Evolutionary conservation across 2,797 vertebrate species (phyloP), one percentile per base, ranked within the genome.

Genomic region (Bryconaethiops microstoma): DNA sequence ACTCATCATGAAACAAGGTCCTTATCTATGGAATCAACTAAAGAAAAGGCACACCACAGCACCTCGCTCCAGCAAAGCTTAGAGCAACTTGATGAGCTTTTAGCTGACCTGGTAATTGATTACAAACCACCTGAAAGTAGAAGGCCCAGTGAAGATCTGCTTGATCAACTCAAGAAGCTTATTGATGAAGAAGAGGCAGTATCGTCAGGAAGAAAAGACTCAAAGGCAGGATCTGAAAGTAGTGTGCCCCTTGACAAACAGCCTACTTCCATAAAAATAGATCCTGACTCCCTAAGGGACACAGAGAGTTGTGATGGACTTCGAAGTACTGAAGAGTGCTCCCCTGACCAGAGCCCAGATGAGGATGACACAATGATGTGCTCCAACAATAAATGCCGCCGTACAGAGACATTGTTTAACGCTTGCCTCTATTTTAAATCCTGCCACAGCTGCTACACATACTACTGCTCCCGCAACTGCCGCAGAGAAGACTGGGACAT

Each of bases 341-440:
- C 97, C 0, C 97, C 97, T 0, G 97, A 98, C 78, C 95, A 96
- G 85, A 98, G 97, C 23, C 96, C 97, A 0, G 97, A 99, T 82
- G 98, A 99, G 80, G 97, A 99, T 0, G 98, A 99, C 85, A 95
- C 97, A 79, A 97, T 99, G 97, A 98, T 97, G 90, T 99, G 97
- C 85, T 99, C 97, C 10, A 99, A 99, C 12, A 96, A 97, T 90
- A 97, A 96, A 89, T 99, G 98, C 84, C 92, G 95, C 7, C 94
- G 97, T 82, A 98, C 97, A 0, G 98, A 99, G 91, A 97, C 97
- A 52, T 92, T 98, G 88, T 99, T 99, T 89, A 98, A 99, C 0
- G 97, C 97, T 89, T 98, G 97, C 88, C 95, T 99, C 83, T 99
- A 99, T 91, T 99, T 99, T 91, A 98, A 99, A 91, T 98, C 97